Evolutionary conservation across 2,888 invertebrate genomes (phyloP).

Genomic region (Protonemura montana): DNA sequence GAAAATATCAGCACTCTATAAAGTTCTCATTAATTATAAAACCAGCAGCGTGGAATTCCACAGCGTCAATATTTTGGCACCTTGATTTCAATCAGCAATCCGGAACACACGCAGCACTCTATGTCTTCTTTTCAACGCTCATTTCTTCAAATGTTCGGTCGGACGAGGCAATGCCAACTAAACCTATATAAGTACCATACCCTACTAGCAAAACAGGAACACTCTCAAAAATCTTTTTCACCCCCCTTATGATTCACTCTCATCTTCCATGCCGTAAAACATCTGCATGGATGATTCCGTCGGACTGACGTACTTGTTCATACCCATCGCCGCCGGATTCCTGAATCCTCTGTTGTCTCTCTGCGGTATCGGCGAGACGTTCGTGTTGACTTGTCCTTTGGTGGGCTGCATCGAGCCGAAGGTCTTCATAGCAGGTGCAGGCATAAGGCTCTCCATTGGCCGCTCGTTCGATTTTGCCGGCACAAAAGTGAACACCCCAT

Average conservation of each 20-base stretch:
- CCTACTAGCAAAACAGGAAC: background rate
- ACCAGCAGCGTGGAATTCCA: no score
- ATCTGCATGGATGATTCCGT: background rate
- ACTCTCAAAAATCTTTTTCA: background rate
- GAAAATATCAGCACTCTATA: background rate
- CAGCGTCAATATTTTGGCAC: no score
- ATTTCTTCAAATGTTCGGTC: background rate
- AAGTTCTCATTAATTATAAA: background rate
- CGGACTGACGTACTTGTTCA: background rate
- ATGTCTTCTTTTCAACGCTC: background rate
- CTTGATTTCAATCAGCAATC: no score
- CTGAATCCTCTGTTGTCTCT: background rate
- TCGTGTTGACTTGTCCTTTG: background rate
- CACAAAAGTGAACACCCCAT: background rate
- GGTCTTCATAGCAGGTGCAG: constrained; percentile 1
- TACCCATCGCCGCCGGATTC: constrained; percentile 17
- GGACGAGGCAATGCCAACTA: background rate
- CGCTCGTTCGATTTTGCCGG: background rate
- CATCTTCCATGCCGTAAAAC: constrained; percentile 24
- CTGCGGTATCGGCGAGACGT: constrained; percentile 8
- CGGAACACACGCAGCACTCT: background rate
- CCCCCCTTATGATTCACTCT: constrained; percentile 25
- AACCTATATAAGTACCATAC: background rate
- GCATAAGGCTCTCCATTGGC: constrained; percentile 2
- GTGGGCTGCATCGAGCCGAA: constrained; percentile 30